Evolutionary conservation across 1,140 invertebrate species (phyloP), one percentile per base, ranked within the genome.

Genomic region (Meloidogyne exigua): DNA sequence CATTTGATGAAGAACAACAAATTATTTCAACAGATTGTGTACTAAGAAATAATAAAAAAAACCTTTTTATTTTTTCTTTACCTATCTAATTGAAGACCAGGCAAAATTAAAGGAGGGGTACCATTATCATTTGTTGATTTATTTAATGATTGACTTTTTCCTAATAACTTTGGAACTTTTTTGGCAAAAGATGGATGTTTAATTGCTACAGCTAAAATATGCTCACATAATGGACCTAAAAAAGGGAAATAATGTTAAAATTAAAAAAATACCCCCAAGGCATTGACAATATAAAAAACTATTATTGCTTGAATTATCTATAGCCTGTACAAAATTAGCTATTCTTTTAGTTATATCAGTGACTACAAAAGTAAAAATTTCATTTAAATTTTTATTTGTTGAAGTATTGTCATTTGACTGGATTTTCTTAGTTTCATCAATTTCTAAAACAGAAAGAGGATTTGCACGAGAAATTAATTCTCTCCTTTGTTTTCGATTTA

Each of bases 391-490:
- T 39, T 36, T 26, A 62, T 9, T 32, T 39, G 21, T 4, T 3
- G 36, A 62, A 62, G 62, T 26, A 65, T 62, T 65, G n/a, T 64
- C 57, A 32, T 57, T 36, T 25, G 28, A 23, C 13, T 65, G 23
- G n/a, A 26, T 49, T 32, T 73, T 36, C 21, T 36, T 65, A 64
- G 25, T 73, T 28, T 65, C 72, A 23, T 25, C 23, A 15, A 73
- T 62, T 13, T 26, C 57, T 13, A 73, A 23, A 73, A 73, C 44
- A 32, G 62, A 62, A 21, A 73, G 72, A 23, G 72, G 32, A 73
- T 73, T 73, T 57, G 72, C 72, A 62, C 57, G 72, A 5, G 72
- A 73, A 42, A 73, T 26, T 65, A 73, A 73, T 57, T 73, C 72
- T 39, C 36, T 73, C 28, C 65, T 73, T 73, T 73, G 72, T n/a